Base-by-base conservation (phyloP, 2,113 vertebrate genomes). In the Pomatostomus ruficeps region DNA sequence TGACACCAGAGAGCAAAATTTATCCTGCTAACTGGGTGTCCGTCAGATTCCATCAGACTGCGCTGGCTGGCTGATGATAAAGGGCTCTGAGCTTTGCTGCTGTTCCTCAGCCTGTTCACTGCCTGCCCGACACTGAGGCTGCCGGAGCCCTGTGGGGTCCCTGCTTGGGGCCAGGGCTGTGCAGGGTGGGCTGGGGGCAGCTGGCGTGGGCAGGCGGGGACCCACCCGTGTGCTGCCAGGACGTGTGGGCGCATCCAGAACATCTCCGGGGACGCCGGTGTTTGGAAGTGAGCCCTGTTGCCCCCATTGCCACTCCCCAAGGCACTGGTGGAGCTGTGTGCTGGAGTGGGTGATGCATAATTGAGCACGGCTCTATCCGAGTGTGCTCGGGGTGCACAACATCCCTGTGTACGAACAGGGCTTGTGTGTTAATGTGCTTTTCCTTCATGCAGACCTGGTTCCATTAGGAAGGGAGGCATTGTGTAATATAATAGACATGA, bases 401-500 rank as follows among this genome's bases (percentile, higher is more conserved):
- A 81, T 54, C 94, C 40, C 29, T 75, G 25, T 78, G 70, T 82
- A 76, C 23, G 9, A 51, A 22, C 51, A 55, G 83, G 87, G 52
- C 85, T 95, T 93, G 67, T 82, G 78, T 92, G 89, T 91, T 88
- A 91, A 85, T 94, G 81, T 88, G 85, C 54, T 13, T 76, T 97
- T 76, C 68, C 81, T 97, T 96, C 96, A 91, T 92, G 91, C 89
- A 59, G 83, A 92, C 85, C 86, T 95, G 92, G 88, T 95, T 95
- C 93, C 93, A 90, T 96, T 95, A 95, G 94, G 61, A 81, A 86
- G 82, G 77, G 73, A 95, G 79, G 93, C 76, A 91, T 94, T 96
- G 82, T 96, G 58, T 93, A 94, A 83, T 94, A 93, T 63, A 96
- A 95, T 92, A 94, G 93, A 92, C 94, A 94, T 91, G 57, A 97